Evolutionary conservation across 2,797 vertebrate genomes (phyloP).

Genomic region (Hypotaenidia philippensis): DNA sequence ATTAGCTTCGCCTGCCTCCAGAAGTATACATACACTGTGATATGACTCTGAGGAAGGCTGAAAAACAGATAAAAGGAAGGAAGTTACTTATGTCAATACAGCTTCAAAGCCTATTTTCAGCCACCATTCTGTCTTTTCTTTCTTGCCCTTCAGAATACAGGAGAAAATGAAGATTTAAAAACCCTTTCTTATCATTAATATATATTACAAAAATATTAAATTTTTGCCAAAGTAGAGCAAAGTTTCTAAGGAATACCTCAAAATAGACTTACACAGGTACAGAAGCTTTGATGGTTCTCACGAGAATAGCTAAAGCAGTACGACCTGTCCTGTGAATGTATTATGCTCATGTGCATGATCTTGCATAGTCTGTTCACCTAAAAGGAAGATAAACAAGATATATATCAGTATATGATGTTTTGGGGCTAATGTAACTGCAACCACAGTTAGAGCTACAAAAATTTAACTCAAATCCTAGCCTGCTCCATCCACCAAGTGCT

Average conservation of each 20-base stretch:
- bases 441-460: background rate
- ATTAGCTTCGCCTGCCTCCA: slow-evolving; percentile 30
- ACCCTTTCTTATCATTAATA: fast-evolving
- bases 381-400: background rate
- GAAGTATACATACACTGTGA: background rate
- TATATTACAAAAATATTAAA: background rate
- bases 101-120: slow-evolving; percentile 51
- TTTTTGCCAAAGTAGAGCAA: background rate
- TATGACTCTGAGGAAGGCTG: slow-evolving; percentile 30
- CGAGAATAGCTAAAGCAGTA: background rate
- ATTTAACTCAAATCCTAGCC: background rate
- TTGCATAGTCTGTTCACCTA: background rate
- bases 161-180: background rate
- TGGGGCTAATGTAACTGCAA: background rate
- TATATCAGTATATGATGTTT: background rate
- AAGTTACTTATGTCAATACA: slow-evolving; percentile 41
- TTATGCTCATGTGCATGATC: background rate
- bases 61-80: slow-evolving; percentile 44
- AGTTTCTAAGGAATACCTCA: background rate
- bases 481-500: background rate
- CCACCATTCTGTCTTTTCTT: background rate
- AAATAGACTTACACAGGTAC: background rate
- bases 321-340: background rate
- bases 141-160: background rate
- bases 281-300: background rate